Evolutionary conservation across 2,888 invertebrate species (phyloP).

Genomic region (Athalia cordata): DNA sequence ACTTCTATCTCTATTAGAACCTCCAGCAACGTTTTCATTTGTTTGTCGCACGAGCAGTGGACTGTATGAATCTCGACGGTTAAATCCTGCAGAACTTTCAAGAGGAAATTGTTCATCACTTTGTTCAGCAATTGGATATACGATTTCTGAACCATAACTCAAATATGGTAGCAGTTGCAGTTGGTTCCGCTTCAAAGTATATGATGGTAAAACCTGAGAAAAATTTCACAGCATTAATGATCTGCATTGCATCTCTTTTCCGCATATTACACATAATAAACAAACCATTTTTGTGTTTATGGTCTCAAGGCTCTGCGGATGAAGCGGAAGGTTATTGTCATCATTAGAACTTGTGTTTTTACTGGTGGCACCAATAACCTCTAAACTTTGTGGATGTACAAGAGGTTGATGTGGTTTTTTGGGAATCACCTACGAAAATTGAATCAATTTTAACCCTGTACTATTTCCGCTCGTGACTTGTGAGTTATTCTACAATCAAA

Average conservation of each 20-base stretch:
- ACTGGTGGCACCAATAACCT: conserved; percentile 68
- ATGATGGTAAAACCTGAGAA: conserved; percentile 67
- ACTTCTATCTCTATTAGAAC: conserved; percentile 65
- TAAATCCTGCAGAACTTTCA: conserved; percentile 67
- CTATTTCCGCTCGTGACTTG: too few relatives aligned
- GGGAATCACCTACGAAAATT: conserved; percentile 61
- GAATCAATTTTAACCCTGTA: background rate
- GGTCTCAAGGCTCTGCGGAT: conserved; percentile 88
- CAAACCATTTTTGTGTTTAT: conserved; percentile 74
- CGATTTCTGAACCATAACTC: conserved; percentile 84
- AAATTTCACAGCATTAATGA: conserved; percentile 12
- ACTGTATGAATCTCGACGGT: conserved; percentile 64
- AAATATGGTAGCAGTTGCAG: conserved; percentile 71
- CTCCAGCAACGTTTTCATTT: conserved; percentile 55
- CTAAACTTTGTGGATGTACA: conserved; percentile 70
- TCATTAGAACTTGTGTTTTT: conserved; percentile 68
- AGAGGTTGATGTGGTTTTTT: conserved; percentile 69
- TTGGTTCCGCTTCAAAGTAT: conserved; percentile 70
- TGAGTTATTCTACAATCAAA: too few relatives aligned
- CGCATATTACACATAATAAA: background rate
- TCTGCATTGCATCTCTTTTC: background rate
- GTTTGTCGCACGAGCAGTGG: conserved; percentile 64
- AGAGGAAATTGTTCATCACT: conserved; percentile 81
- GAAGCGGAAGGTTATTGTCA: conserved; percentile 81
- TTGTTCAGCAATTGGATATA: conserved; percentile 90